Evolutionary conservation across 2,888 invertebrate genomes (phyloP).

Genomic region (Cerceris ruficornis): DNA sequence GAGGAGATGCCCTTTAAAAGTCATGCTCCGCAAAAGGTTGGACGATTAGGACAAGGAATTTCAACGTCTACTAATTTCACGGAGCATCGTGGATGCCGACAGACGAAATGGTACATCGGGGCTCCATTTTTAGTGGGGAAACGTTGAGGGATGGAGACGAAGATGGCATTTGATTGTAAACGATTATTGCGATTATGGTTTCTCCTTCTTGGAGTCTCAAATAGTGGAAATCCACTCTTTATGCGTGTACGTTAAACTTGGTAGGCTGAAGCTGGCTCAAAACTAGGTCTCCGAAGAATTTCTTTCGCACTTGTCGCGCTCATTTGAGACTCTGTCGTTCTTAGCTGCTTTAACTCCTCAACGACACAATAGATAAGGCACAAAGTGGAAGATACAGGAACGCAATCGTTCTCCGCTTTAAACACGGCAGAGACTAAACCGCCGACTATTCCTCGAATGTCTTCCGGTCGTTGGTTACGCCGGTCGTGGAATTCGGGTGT

Average conservation of each 20-base stretch:
- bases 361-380: too few relatives aligned
- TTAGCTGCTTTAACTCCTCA: too few relatives aligned
- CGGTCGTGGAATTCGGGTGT: slow-evolving; percentile 61
- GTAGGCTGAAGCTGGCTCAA: too few relatives aligned
- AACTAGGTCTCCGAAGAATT: too few relatives aligned
- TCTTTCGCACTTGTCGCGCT: too few relatives aligned
- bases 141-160: not conserved
- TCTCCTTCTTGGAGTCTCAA: too few relatives aligned
- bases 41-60: slow-evolving; percentile 41
- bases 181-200: slow-evolving; percentile 21
- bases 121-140: not conserved
- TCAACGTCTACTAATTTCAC: slow-evolving; percentile 18
- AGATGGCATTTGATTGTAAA: not conserved
- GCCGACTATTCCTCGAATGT: slow-evolving; percentile 71
- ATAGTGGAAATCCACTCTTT: too few relatives aligned
- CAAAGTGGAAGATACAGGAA: too few relatives aligned
- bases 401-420: slow-evolving; percentile 9
- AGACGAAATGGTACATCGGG: not conserved
- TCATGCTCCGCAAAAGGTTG: slow-evolving; percentile 32
- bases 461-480: slow-evolving; percentile 75
- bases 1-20: slow-evolving; percentile 60
- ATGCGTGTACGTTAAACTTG: too few relatives aligned
- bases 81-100: not conserved
- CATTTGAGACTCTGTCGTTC: too few relatives aligned
- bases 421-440: slow-evolving; percentile 55